Evolutionary conservation across 2,797 vertebrate genomes (phyloP).

Genomic region (Phaenicophaeus curvirostris): DNA sequence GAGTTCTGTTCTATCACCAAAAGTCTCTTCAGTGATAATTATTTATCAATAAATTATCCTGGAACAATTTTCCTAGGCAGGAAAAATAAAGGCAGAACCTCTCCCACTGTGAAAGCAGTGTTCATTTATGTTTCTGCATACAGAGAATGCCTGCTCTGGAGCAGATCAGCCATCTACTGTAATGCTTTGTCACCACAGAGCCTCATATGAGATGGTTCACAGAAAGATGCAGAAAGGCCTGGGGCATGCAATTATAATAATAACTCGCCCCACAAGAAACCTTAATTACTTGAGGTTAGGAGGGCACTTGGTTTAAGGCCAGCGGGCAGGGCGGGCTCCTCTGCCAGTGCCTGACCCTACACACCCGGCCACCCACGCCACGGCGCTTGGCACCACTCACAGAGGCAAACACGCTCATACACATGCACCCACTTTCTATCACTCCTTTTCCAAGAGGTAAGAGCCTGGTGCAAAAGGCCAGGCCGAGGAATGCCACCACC

Average conservation of each 20-base stretch:
- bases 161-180: background rate
- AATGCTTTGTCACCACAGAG: background rate
- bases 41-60: background rate
- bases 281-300: conserved; percentile 47
- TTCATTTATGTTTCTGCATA: background rate
- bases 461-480: accelerated
- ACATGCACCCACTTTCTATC: accelerated
- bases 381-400: accelerated
- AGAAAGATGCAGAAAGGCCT: background rate
- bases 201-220: background rate
- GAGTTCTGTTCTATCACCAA: background rate
- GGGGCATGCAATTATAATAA: conserved; percentile 21
- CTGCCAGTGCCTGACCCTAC: background rate
- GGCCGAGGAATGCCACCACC: accelerated
- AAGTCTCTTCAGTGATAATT: background rate
- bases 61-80: background rate
- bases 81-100: background rate
- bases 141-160: background rate
- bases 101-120: accelerated
- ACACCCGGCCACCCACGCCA: background rate
- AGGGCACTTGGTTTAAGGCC: background rate
- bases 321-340: background rate
- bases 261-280: conserved; percentile 33
- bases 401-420: accelerated
- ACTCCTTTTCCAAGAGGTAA: background rate